Evolutionary conservation across 2,888 invertebrate genomes (phyloP).

Genomic region (Aspidapion aeneum): DNA sequence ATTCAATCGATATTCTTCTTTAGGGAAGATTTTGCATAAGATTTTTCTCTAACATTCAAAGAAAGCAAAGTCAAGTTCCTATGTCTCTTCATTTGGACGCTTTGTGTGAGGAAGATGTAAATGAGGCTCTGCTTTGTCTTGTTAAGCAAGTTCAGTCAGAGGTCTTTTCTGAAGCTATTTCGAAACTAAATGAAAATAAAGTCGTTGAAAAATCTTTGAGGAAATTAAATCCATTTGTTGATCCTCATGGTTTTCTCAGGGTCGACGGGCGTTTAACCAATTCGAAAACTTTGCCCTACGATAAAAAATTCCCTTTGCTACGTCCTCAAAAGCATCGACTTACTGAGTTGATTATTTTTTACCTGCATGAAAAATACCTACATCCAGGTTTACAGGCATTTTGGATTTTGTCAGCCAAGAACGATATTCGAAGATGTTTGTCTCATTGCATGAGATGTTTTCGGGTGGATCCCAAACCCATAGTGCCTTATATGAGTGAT

Average conservation of each 20-base stretch:
- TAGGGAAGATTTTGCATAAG: constrained; percentile 3
- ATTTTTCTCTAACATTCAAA: constrained; percentile 1
- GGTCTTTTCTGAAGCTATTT: background rate
- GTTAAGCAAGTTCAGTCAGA: background rate
- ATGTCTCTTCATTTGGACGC: no score
- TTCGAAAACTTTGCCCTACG: background rate
- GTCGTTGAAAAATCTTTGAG: background rate
- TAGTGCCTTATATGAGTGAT: constrained; percentile 31
- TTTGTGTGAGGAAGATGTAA: background rate
- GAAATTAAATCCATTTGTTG: constrained; percentile 9
- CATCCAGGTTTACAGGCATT: no score
- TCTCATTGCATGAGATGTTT: constrained; percentile 23
- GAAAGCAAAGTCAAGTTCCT: no score
- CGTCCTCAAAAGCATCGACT: constrained; percentile 5
- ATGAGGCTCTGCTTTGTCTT: background rate
- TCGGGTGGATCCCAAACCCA: constrained; percentile 15
- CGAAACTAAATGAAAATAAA: constrained; percentile 1
- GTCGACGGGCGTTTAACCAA: constrained; percentile 2
- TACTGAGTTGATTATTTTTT: background rate
- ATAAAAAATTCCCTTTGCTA: constrained; percentile 7
- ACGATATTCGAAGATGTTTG: constrained; percentile 11
- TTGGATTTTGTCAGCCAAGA: constrained; percentile 15
- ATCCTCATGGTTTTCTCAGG: constrained; percentile 8
- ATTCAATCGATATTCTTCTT: constrained; percentile 1
- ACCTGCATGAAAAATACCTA: no score